Evolutionary conservation across 2,113 vertebrate genomes (phyloP), one percentile per base, ranked within the genome.

Genomic region (Dendropsophus ebraccatus): DNA sequence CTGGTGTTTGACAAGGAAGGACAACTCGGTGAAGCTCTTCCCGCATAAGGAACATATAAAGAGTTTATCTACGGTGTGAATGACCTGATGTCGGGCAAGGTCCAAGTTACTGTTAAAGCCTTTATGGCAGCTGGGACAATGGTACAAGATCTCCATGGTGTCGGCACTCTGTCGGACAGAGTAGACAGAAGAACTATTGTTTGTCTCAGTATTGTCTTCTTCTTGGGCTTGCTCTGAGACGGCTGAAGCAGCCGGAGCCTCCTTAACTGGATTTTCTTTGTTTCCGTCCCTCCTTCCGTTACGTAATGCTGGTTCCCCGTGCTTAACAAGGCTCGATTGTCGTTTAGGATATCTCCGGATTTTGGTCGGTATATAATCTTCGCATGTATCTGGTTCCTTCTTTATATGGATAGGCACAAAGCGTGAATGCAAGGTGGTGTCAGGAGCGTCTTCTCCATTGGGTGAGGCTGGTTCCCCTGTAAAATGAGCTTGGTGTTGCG

Each of bases 41-140:
- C 92, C 92, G 25, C 92, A 93, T 49, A 92, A 88, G 0, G 69
- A 86, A 65, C 92, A 93, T 1, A 91, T 90, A 85, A 92, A 91
- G 1, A 92, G 91, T 54, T 93, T 92, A 86, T 92, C 91, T 1
- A 92, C 92, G 1, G 91, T 92, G 67, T 93, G 92, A 70, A 92
- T 92, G 17, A 90, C 90, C 80, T 92, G 89, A 32, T 93, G 92
- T 77, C 91, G 90, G 45, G 91, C 92, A 69, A 93, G 91, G 78
- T 92, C 91, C 5, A 90, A 35, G 90, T 92, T 77, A 90, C 87
- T 32, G 91, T 88, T 50, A 91, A 92, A 82, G 89, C 91, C 54
- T 91, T 92, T 77, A 10, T 54, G 49, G 47, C 74, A 77, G 30
- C 74, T 77, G 16, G 74, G 74, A 54, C 74, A 77, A 25, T 77